Percentiles rank a stretch among this genome's conserved stretches.
phyloP scores from a whole-genome alignment of 2,888 invertebrate genomes.

The Autographa pulchrina region DNA sequence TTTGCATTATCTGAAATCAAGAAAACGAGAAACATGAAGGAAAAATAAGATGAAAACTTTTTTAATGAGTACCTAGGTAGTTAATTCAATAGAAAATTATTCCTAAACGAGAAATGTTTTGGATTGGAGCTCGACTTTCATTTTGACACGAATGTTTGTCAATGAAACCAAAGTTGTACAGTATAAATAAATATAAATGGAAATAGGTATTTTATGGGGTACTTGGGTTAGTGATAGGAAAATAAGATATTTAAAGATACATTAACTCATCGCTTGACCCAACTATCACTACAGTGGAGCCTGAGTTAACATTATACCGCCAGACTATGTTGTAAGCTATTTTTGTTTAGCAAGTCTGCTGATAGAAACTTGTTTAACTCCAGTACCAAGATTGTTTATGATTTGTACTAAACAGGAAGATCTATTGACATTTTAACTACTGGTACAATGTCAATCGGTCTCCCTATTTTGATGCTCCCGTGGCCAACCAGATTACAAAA shows the following conservation, averaged over 20 bases:
- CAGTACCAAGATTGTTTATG: neutral
- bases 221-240: too few species aligned
- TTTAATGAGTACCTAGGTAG: neutral
- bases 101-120: too few species aligned
- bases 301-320: neutral
- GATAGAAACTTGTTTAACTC: neutral
- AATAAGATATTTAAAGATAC: neutral
- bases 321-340: neutral
- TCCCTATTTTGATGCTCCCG: neutral
- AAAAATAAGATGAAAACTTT: neutral
- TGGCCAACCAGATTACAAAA: neutral
- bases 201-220: too few species aligned
- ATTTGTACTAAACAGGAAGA: neutral
- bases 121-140: too few species aligned
- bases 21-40: neutral
- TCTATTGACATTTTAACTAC: neutral
- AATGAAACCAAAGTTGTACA: too few species aligned
- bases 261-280: neutral
- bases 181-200: too few species aligned
- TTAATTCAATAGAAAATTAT: too few species aligned
- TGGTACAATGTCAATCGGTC: neutral
- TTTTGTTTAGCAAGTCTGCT: neutral
- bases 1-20: slow-evolving; percentile 67
- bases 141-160: too few species aligned
- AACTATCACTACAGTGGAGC: neutral